These are phyloP conservation scores for Diceros bicornis DNA, from an alignment of 2,797 vertebrate species.

Conservation along the genomic window DNA sequence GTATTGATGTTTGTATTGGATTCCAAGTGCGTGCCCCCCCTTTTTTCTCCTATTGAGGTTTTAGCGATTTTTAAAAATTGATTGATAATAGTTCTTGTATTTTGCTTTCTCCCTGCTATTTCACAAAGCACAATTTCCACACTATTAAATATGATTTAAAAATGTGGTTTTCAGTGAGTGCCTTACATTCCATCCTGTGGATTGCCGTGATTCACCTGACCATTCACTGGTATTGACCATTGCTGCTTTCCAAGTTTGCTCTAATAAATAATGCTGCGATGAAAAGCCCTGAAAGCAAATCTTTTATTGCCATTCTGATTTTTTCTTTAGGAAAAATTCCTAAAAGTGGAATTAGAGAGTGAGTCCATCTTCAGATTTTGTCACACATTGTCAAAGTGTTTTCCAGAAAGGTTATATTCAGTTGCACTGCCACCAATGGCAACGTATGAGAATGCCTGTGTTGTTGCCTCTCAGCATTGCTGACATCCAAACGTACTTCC, in stretches of 20 bases:
- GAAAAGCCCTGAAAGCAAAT: neutral
- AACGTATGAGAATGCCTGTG: neutral
- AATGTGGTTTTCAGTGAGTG: constrained; percentile 21
- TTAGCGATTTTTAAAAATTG: neutral
- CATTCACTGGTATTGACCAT: neutral
- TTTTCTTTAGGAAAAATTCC: constrained; percentile 1
- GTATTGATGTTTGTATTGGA: neutral
- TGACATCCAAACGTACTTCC: neutral
- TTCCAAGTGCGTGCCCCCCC: neutral
- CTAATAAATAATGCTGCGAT: neutral
- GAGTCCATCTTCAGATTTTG: neutral
- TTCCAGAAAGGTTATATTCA: neutral
- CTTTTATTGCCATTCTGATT: neutral
- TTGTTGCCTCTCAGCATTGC: neutral
- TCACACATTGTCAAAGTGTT: neutral
- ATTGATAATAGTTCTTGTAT: neutral
- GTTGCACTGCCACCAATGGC: neutral
- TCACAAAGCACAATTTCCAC: constrained; percentile 14
- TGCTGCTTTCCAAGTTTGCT: neutral
- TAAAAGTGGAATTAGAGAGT: neutral
- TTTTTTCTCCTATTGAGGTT: neutral
- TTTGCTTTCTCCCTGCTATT: neutral
- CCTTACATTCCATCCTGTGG: neutral
- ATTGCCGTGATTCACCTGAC: neutral
- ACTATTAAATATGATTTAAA: constrained; percentile 1